Base-by-base conservation (phyloP, 2,113 vertebrate genomes). In the Myxocyprinus asiaticus region DNA sequence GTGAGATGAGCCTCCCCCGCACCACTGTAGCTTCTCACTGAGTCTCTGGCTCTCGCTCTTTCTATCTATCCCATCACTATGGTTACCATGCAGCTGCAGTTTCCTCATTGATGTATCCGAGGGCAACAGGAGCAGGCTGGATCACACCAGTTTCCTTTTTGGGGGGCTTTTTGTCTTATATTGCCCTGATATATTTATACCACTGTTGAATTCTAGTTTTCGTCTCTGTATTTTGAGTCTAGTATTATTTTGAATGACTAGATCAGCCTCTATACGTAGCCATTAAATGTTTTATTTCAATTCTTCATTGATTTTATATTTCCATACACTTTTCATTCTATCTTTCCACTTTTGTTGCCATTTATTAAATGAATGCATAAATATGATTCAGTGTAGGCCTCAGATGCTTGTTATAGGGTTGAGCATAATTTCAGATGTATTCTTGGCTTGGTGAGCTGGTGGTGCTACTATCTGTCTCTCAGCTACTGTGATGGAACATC, bases 41-140 rank as follows among this genome's bases (percentile, higher is more conserved):
- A 82, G 48, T 81, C 65, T 65, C 17, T 71, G 10, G 17, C 10
- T 83, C 76, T 59, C 65, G 56, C 15, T 81, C 45, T 44, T 33
- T 33, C 22, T 33, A 33, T 33, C 78, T 81, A 78, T 81, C 4
- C 59, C 85, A 91, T 95, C 88, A 72, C 94, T 92, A 93, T 93
- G 92, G 95, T 93, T 95, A 95, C 94, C 85, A 83, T 89, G 87
- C 87, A 86, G 92, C 92, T 89, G 88, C 90, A 87, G 88, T 90
- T 87, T 89, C 92, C 87, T 81, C 90, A 91, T 89, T 85, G 93
- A 93, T 83, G 93, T 95, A 94, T 93, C 94, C 91, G 89, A 90
- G 88, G 94, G 94, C 94, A 95, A 94, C 93, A 89, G 87, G 88
- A 92, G 90, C 88, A 88, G 87, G 90, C 91, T 88, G 90, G 92